These are phyloP conservation scores for Halcyon leucocephala DNA, from an alignment of 2,797 vertebrate genomes.

Conservation along the genomic window DNA sequence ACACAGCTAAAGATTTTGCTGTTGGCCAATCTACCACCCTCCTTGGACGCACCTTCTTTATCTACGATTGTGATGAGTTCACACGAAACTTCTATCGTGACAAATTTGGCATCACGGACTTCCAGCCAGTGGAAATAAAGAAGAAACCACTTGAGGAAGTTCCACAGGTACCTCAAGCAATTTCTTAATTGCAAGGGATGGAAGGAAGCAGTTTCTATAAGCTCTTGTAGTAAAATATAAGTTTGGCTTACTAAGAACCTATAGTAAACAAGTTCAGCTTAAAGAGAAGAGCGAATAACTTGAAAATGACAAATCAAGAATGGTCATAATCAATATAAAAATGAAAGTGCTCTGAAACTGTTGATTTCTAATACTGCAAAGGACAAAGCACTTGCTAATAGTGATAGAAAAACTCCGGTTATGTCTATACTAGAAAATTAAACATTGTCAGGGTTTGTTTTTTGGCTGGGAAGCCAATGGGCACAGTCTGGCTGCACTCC, in stretches of 20 bases:
- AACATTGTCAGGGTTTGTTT: background rate
- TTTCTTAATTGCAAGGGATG: background rate
- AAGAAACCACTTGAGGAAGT: conserved; percentile 60
- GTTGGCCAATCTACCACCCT: conserved; percentile 85
- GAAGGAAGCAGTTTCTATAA: background rate
- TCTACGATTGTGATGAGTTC: conserved; percentile 90
- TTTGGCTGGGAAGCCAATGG: background rate
- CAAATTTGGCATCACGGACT: conserved; percentile 83
- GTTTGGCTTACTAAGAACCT: background rate
- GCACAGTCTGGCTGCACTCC: background rate
- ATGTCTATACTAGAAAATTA: background rate
- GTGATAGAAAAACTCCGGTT: background rate
- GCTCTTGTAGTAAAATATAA: background rate
- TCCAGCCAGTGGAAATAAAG: conserved; percentile 77
- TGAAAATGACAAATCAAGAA: background rate
- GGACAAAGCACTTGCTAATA: background rate
- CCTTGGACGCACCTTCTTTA: conserved; percentile 85
- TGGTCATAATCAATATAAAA: background rate
- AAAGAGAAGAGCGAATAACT: background rate
- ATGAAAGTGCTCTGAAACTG: background rate
- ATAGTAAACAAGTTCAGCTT: background rate
- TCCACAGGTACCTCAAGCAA: conserved; percentile 78
- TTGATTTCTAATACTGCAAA: background rate
- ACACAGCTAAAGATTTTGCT: conserved; percentile 89
- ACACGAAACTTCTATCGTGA: conserved; percentile 86